Evolutionary conservation across 1,140 invertebrate species (phyloP).

Genomic region (Araneus ventricosus): DNA sequence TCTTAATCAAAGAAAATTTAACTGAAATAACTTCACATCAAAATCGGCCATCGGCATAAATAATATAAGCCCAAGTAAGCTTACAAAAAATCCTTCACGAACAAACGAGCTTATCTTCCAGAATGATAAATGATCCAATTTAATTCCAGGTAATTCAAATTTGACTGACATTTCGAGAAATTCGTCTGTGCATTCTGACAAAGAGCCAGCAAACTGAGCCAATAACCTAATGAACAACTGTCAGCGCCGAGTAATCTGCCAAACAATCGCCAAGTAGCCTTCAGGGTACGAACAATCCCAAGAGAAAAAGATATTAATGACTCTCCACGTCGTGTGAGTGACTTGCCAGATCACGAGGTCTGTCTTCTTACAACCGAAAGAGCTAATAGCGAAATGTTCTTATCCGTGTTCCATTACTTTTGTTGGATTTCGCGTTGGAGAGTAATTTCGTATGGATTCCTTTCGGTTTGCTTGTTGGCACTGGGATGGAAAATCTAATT

Average conservation of each 20-base stretch:
- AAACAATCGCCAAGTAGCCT: background rate
- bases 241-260: conserved; percentile 16
- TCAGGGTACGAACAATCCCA: background rate
- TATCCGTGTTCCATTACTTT: background rate
- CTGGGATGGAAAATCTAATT: background rate
- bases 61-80: too few species aligned
- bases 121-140: background rate
- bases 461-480: background rate
- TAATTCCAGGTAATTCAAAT: background rate
- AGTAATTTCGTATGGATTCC: background rate
- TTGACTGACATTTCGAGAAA: background rate
- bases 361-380: background rate
- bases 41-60: too few species aligned
- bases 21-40: too few species aligned
- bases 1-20: too few species aligned
- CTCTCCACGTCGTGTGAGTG: background rate
- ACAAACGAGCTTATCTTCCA: background rate
- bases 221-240: conserved; percentile 19
- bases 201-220: background rate
- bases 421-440: background rate
- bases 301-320: conserved; percentile 18
- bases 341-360: background rate
- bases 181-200: background rate
- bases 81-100: too few species aligned
- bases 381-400: background rate